A percentile compares a stretch with the other conserved stretches of the same genome.
Conservation (phyloP, 1,140 invertebrate genomes). For the Trichonephila clavata region DNA sequence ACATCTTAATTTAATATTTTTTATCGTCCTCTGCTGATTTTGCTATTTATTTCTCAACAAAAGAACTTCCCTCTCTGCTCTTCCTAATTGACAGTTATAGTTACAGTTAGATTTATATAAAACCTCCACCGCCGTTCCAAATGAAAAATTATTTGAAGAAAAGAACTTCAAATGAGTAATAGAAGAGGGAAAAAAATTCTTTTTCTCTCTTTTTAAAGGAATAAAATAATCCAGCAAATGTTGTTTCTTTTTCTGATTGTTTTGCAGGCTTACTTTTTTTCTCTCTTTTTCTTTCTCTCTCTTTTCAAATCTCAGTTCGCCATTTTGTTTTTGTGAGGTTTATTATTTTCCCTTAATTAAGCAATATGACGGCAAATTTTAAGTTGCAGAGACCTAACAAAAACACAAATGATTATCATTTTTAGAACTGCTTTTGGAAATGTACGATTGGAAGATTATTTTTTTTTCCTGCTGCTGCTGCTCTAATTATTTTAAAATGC, state of each 20-base stretch:
- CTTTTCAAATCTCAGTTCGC: slow-evolving; percentile 54
- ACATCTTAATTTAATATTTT: slow-evolving; percentile 68
- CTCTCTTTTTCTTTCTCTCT: slow-evolving; percentile 37
- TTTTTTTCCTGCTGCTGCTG: not conserved
- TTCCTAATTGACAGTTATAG: slow-evolving; percentile 74
- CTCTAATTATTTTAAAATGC: slow-evolving; percentile 56
- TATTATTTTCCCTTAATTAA: slow-evolving; percentile 74
- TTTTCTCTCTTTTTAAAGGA: slow-evolving; percentile 35
- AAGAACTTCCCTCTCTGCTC: slow-evolving; percentile 4
- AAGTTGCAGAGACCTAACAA: slow-evolving; percentile 53
- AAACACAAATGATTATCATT: slow-evolving; percentile 28
- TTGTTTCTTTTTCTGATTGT: slow-evolving; percentile 67
- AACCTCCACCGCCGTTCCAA: slow-evolving; percentile 42
- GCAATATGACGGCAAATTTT: slow-evolving; percentile 70
- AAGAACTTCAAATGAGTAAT: slow-evolving; percentile 23
- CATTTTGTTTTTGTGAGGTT: slow-evolving; percentile 46
- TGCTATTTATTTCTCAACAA: slow-evolving; percentile 35
- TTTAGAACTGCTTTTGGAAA: not conserved
- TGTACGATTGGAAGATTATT: slow-evolving; percentile 30
- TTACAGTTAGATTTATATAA: slow-evolving; percentile 58
- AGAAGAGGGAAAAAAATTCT: not conserved
- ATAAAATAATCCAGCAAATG: slow-evolving; percentile 71
- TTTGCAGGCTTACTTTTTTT: slow-evolving; percentile 36
- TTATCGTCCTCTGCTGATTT: slow-evolving; percentile 12
- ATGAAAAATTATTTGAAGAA: slow-evolving; percentile 46